These are phyloP conservation scores for Merluccius polli DNA, from an alignment of 2,797 vertebrate genomes.

Conservation along the genomic window DNA sequence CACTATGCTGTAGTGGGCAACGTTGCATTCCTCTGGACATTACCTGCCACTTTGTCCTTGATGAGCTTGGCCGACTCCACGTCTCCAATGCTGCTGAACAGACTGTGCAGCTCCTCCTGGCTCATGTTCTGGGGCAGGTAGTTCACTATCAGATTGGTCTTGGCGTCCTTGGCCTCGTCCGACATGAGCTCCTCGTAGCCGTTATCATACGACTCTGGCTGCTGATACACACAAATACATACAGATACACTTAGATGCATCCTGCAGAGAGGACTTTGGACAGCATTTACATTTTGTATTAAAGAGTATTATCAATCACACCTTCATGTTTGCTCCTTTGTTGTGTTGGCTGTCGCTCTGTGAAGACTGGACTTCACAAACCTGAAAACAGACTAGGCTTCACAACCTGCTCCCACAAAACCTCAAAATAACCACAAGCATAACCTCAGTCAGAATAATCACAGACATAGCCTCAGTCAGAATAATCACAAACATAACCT, in stretches of 20 bases:
- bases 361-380: constrained; percentile 75
- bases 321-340: constrained; percentile 59
- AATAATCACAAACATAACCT: no score
- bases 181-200: constrained; percentile 93
- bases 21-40: neutral
- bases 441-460: no score
- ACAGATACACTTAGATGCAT: neutral
- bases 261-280: neutral
- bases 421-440: no score
- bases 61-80: constrained; percentile 97
- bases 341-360: constrained; percentile 65
- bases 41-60: constrained; percentile 98
- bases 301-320: constrained; percentile 27
- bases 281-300: no score
- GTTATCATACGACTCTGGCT: constrained; percentile 75
- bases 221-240: neutral
- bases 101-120: constrained; percentile 91
- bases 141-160: constrained; percentile 97
- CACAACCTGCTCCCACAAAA: neutral
- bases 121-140: constrained; percentile 99
- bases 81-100: constrained; percentile 95
- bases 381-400: constrained; percentile 44
- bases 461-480: no score
- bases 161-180: constrained; percentile 85
- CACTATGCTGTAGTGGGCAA: no score